Evolutionary conservation across 2,113 vertebrate genomes (phyloP).

Genomic region (Sander vitreus): DNA sequence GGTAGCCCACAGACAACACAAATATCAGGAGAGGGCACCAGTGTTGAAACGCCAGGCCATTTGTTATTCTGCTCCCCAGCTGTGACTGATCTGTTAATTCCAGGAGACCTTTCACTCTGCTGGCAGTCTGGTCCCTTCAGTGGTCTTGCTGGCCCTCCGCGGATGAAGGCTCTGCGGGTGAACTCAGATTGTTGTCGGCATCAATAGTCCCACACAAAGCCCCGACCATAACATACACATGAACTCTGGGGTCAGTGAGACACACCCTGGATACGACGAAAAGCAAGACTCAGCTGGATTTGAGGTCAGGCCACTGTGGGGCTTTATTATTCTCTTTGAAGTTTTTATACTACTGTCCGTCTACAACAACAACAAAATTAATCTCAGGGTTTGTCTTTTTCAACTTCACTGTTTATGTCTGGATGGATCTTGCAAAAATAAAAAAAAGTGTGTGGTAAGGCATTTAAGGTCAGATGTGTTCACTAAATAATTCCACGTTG

Average conservation of each 20-base stretch:
- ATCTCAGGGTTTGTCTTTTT: background rate
- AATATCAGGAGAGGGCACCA: constrained; percentile 30
- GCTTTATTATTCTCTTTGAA: constrained; percentile 56
- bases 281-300: constrained; percentile 47
- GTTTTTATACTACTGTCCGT: constrained; percentile 20
- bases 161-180: constrained; percentile 21
- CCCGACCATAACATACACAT: constrained; percentile 24
- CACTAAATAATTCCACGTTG: background rate
- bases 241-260: constrained; percentile 55
- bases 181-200: constrained; percentile 36
- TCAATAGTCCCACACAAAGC: constrained; percentile 44
- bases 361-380: background rate
- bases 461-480: background rate
- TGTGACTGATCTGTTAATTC: constrained; percentile 62
- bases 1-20: constrained; percentile 32
- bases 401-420: background rate
- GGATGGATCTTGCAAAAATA: background rate
- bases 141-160: constrained; percentile 16
- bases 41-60: constrained; percentile 11
- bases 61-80: constrained; percentile 50
- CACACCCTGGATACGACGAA: constrained; percentile 42
- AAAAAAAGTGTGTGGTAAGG: background rate
- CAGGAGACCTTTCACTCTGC: constrained; percentile 40
- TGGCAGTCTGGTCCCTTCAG: constrained; percentile 16
- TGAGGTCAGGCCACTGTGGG: constrained; percentile 17